Evolutionary conservation across 2,797 vertebrate genomes (phyloP).

Genomic region (Micrastur ruficollis): DNA sequence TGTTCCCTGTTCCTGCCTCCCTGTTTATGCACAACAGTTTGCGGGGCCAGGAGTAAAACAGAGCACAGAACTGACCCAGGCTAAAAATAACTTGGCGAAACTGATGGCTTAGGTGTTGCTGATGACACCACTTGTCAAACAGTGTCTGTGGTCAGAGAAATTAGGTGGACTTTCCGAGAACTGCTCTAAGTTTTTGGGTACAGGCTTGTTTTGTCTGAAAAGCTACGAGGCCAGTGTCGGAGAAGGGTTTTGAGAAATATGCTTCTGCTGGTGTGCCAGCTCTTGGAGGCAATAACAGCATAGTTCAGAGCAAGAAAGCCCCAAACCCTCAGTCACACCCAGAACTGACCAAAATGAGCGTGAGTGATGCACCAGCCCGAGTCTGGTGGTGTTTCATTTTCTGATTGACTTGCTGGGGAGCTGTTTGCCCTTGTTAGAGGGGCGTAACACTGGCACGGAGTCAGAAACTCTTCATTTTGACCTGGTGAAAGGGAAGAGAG

Average conservation of each 20-base stretch:
- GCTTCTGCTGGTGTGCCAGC: background rate
- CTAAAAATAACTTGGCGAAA: background rate
- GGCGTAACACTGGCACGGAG: background rate
- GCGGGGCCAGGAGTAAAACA: background rate
- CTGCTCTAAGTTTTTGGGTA: background rate
- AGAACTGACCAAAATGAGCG: background rate
- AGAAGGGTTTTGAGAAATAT: background rate
- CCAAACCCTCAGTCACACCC: background rate
- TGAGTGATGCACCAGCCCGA: background rate
- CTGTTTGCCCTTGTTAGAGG: background rate
- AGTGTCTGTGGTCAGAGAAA: background rate
- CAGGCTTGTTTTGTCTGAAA: background rate
- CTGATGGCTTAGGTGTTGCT: background rate
- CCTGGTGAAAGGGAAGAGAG: background rate
- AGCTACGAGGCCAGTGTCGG: background rate
- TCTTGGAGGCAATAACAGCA: background rate
- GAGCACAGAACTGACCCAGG: background rate
- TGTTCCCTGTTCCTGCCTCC: background rate
- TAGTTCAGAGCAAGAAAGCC: background rate
- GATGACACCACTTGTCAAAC: background rate
- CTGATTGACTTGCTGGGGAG: background rate
- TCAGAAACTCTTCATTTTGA: background rate
- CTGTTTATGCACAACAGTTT: background rate
- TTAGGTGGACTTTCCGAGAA: background rate
- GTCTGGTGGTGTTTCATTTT: background rate